Evolutionary conservation across 1,140 invertebrate genomes (phyloP), one percentile per base, ranked within the genome.

Genomic region (Leptinotarsa texana): DNA sequence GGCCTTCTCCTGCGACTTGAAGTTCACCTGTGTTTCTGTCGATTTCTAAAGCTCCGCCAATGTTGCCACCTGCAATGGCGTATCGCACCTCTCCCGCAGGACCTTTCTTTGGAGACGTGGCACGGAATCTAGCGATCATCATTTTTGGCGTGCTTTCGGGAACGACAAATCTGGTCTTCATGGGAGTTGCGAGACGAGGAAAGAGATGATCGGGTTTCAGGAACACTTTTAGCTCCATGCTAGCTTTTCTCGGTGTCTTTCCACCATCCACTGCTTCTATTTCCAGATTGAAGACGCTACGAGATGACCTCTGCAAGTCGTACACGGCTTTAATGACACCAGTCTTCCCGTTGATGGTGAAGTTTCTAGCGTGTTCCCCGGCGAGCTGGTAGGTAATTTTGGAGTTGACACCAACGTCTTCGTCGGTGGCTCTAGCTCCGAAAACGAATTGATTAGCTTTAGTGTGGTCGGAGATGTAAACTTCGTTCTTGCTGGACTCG

Each of bases 51-150:
- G 95, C 94, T 75, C 95, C 91, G 0, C 93, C 94, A 13, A 96
- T 89, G 84, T 98, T 97, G 4, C 97, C 97, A 11, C 96, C 96
- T 18, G 95, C 96, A 78, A 98, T 94, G 18, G 91, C 91, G 83
- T 94, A 98, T 63, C 90, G 88, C 21, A 96, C 86, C 74, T 90
- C 89, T 3, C 91, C 92, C 13, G 87, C 86, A 4, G 90, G 85
- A 1, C 91, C 92, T 69, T 89, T 88, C 81, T 95, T 95, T 0
- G 94, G 92, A 0, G 93, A 93, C 74, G 89, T 89, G 1, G 93
- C 93, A 75, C 86, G 89, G 15, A 95, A 82, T 80, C 89, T 91
- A 6, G 92, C 93, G 42, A 96, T 90, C 33, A 92, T 82, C 80
- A 90, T 90, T 80, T 93, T 90, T 3, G 89, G 88, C 2, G 92